phyloP scores from a whole-genome alignment of 2,113 vertebrate species.

The Corapipo altera region DNA sequence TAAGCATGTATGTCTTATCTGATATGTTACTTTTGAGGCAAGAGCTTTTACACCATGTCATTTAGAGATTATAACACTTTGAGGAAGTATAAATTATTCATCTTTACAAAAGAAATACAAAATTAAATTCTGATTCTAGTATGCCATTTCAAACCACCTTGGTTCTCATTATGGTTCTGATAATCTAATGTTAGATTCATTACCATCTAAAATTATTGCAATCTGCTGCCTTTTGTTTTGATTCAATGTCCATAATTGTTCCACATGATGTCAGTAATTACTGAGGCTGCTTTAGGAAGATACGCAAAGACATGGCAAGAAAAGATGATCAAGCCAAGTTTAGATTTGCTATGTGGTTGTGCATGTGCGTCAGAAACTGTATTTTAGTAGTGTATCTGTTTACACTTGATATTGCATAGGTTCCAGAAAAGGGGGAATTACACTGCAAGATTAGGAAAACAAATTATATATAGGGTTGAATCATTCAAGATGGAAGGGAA shows the following conservation, averaged over 20 bases:
- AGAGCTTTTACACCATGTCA: neutral
- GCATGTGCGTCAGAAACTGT: constrained; percentile 38
- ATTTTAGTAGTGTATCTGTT: constrained; percentile 42
- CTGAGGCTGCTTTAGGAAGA: constrained; percentile 41
- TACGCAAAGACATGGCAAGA: constrained; percentile 1
- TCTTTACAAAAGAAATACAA: constrained; percentile 13
- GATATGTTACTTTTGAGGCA: neutral
- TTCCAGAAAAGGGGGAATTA: constrained; percentile 46
- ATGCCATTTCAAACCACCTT: constrained; percentile 42
- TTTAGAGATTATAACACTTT: constrained; percentile 14
- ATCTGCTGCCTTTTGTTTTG: constrained; percentile 58
- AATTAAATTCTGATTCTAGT: constrained; percentile 47
- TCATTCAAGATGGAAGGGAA: neutral
- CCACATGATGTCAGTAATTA: constrained; percentile 41
- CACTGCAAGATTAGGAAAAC: neutral
- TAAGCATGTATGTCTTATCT: neutral
- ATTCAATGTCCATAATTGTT: constrained; percentile 57
- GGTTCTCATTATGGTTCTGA: constrained; percentile 10
- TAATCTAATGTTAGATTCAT: constrained; percentile 61
- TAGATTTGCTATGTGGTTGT: constrained; percentile 12
- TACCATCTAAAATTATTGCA: constrained; percentile 46
- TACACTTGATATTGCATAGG: constrained; percentile 13
- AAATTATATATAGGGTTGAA: constrained; percentile 40
- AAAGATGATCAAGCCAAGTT: constrained; percentile 38
- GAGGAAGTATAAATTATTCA: constrained; percentile 40